Base-by-base conservation (phyloP, 2,888 invertebrate genomes). In the Phengaris arion region DNA sequence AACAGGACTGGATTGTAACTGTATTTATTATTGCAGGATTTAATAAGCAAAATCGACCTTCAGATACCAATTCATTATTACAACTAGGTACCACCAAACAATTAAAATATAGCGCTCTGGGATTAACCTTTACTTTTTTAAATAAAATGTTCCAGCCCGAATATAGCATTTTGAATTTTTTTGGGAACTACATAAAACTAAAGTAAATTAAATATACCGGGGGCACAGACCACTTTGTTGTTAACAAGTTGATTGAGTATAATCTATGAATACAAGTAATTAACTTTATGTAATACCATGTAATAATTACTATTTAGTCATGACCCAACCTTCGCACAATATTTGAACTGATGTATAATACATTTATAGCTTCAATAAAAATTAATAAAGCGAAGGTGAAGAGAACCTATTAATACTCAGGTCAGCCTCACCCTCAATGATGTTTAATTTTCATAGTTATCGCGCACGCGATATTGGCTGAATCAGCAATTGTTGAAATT, bases 351-450 rank as follows among this genome's bases (percentile, higher is more conserved):
- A 70, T 54, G 35, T 52, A 35, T 51, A 48, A 35, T 51, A 48
- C 12, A 35, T 46, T 10, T 4, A 51, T 48, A 48, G 15, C 54
- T 72, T 54, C 54, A 72, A 72, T 72, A 72, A 54, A 52, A 54
- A 72, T 72, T 72, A 72, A 72, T 72, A 54, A 72, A 52, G 52
- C 22, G 35, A 54, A 54, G 72, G 54, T 72, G 72, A 72, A 22
- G 22, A 51, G 68, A 70, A 22, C 22, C 54, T 35, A 72, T 72
- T 72, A 72, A 70, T 54, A 72, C 72, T 6, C 72, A 72, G 51
- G 72, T 72, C 52, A 54, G 72, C 52, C 54, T 54, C 72, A 72
- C 72, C 35, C 72, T 54, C 52, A 70, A 72, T 72, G 72, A 72
- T 54, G 72, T 22, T 35, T 52, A 72, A 54, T 54, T 54, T 72